Conservation (phyloP, 2,888 invertebrate genomes). For the Xanthia icteritia region DNA sequence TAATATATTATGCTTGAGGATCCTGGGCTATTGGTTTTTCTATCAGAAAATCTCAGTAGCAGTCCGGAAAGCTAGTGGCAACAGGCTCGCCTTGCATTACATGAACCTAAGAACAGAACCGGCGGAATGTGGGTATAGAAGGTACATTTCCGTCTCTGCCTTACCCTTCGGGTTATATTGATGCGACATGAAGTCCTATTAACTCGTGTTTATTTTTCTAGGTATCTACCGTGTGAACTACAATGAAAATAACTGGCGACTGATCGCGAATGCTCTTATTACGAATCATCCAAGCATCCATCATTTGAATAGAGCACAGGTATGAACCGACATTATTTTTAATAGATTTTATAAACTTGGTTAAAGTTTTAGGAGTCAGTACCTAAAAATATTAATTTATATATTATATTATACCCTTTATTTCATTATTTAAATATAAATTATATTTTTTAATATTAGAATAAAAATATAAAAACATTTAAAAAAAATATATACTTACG, state of each 20-base stretch:
- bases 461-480: no score
- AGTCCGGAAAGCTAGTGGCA: neutral
- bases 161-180: neutral
- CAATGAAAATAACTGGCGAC: slow-evolving; percentile 89
- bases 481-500: no score
- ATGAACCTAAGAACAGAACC: no score
- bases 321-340: slow-evolving; percentile 68
- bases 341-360: neutral
- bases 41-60: neutral
- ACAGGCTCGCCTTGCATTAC: neutral
- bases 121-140: neutral
- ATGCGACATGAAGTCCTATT: neutral
- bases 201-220: slow-evolving; percentile 70
- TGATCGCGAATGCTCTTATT: slow-evolving; percentile 85
- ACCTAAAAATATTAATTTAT: neutral
- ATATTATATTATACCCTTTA: no score
- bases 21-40: neutral
- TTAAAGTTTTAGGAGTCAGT: neutral
- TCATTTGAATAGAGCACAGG: slow-evolving; percentile 93
- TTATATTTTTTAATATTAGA: no score
- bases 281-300: slow-evolving; percentile 88
- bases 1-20: neutral
- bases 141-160: no score
- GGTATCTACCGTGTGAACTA: slow-evolving; percentile 93
- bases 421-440: no score